These are phyloP conservation scores for Macheiramphus alcinus DNA, from an alignment of 2,113 vertebrate species.

Conservation along the genomic window DNA sequence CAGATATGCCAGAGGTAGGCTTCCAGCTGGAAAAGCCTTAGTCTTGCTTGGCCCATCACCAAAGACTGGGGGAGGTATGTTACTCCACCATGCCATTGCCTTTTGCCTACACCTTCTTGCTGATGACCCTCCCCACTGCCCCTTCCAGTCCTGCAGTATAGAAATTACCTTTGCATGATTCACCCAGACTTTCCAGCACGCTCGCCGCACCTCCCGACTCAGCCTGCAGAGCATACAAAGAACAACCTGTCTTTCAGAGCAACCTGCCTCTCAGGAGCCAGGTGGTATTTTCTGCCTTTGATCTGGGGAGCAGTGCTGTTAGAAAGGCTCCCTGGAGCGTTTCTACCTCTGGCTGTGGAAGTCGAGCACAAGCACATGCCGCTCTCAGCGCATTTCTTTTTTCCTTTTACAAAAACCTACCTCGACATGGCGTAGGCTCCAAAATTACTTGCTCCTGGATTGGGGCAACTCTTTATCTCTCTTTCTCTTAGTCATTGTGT, in stretches of 20 bases:
- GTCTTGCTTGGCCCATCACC: background rate
- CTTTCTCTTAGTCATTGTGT: background rate
- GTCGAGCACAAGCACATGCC: rapidly evolving
- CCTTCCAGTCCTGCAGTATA: background rate
- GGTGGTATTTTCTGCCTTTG: background rate
- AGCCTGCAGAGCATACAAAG: background rate
- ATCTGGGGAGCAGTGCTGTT: background rate
- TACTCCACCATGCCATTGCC: rapidly evolving
- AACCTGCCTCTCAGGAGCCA: background rate
- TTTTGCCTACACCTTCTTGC: background rate
- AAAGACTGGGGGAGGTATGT: background rate
- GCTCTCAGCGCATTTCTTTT: background rate
- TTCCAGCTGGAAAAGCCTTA: background rate
- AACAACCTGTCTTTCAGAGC: background rate
- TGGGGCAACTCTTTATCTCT: background rate
- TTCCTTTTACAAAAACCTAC: background rate
- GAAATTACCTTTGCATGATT: background rate
- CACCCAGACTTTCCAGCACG: rapidly evolving
- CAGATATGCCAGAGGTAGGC: background rate
- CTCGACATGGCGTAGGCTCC: background rate
- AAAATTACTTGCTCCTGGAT: background rate
- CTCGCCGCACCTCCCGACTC: background rate
- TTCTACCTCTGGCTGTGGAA: background rate
- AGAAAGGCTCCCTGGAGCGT: background rate
- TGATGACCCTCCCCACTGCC: background rate